Evolutionary conservation across 1,140 invertebrate genomes (phyloP).

Genomic region (Apolygus lucorum): DNA sequence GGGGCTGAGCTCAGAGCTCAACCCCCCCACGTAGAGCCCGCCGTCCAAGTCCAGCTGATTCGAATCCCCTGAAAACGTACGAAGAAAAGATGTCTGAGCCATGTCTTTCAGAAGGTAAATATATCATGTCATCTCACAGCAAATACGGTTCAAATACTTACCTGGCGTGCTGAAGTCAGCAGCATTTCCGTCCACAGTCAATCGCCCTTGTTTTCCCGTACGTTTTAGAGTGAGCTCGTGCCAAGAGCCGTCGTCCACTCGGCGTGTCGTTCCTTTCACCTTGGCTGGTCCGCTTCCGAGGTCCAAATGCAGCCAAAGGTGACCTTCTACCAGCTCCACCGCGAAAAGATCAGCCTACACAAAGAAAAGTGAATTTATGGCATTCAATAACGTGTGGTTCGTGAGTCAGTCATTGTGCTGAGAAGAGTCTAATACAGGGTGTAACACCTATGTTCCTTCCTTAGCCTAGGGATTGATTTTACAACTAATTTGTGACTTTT

Average conservation of each 20-base stretch:
- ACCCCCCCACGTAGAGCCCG: slow-evolving; percentile 79
- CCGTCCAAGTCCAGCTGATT: slow-evolving; percentile 82
- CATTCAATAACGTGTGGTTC: too few relatives aligned
- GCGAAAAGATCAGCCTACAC: slow-evolving; percentile 88
- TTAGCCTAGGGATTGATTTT: too few relatives aligned
- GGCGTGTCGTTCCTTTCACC: slow-evolving; percentile 66
- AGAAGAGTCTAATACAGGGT: too few relatives aligned
- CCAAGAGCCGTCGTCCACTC: slow-evolving; percentile 85
- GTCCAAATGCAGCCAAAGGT: slow-evolving; percentile 84
- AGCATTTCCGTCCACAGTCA: slow-evolving; percentile 81
- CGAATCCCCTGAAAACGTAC: slow-evolving; percentile 54
- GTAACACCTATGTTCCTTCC: too few relatives aligned
- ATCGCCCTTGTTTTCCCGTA: slow-evolving; percentile 68
- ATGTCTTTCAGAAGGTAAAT: too few relatives aligned
- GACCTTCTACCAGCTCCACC: slow-evolving; percentile 85
- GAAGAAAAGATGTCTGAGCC: too few relatives aligned
- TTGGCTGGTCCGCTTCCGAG: slow-evolving; percentile 83
- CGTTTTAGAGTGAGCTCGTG: slow-evolving; percentile 77
- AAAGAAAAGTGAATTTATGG: too few relatives aligned
- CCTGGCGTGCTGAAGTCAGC: slow-evolving; percentile 85
- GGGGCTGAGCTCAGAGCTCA: slow-evolving; percentile 63
- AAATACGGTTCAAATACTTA: slow-evolving; percentile 35
- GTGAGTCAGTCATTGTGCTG: too few relatives aligned
- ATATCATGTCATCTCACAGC: too few relatives aligned
- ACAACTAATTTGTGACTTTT: too few relatives aligned